Conservation (phyloP, 2,797 vertebrate species). For the Carduelis carduelis region DNA sequence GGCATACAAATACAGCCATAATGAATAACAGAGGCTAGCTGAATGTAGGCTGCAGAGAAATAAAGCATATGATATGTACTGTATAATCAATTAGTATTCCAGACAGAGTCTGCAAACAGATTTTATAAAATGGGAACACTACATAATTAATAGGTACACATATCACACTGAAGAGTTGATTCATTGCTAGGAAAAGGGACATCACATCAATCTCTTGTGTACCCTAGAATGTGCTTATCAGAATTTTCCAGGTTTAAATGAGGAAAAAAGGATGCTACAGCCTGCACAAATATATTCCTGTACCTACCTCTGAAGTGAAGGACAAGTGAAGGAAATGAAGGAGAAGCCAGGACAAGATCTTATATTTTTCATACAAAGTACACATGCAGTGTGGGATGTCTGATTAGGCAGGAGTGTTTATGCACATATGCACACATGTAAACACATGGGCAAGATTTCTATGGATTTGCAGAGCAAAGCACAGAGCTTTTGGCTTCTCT, state of each 20-base stretch:
- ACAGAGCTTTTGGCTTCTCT: background rate
- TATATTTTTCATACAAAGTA: background rate
- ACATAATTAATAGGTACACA: constrained; percentile 27
- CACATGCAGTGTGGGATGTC: rapidly evolving
- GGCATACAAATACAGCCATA: background rate
- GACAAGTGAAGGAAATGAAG: background rate
- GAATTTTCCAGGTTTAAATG: background rate
- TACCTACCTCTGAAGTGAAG: background rate
- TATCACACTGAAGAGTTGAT: constrained; percentile 1
- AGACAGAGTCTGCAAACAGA: background rate
- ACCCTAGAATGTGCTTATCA: background rate
- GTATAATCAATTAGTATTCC: constrained; percentile 17
- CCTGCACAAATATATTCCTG: background rate
- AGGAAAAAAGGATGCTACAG: background rate
- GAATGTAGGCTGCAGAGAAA: background rate
- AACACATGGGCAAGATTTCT: background rate
- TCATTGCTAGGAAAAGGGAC: background rate
- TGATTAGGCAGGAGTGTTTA: background rate
- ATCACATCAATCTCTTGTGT: background rate
- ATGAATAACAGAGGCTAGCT: background rate
- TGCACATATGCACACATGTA: background rate
- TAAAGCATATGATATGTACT: background rate
- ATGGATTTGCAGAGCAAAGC: background rate
- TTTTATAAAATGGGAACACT: constrained; percentile 26
- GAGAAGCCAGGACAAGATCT: background rate